Base-by-base conservation (phyloP, 2,888 invertebrate species). In the Dolomedes plantarius region DNA sequence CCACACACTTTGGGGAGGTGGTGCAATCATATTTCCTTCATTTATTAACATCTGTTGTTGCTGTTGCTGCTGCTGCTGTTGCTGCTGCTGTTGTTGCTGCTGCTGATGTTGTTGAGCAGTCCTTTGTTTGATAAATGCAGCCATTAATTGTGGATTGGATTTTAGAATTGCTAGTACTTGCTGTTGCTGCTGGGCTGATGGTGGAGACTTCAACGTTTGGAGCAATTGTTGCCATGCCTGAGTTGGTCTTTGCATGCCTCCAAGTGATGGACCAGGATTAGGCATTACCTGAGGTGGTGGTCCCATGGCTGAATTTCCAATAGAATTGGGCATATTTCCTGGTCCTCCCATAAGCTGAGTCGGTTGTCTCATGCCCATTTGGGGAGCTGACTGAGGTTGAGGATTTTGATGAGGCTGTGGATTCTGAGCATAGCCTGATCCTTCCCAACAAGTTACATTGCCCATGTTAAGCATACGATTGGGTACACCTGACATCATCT, bases 121-220 rank as follows among this genome's bases (percentile, higher is more conserved):
- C 88, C 89, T 94, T 94, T 92, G 95, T 90, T 97, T 97, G 89
- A 98, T 96, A 91, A 97, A 97, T 77, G 97, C 97, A 79, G 97
- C 97, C 97, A 98, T 98, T 68, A 98, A 93, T 90, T 96, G 96
- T 56, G 98, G 98, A 92, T 98, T 97, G 89, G 96, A 95, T 92
- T 97, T 97, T 88, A 98, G 94, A 90, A 98, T 97, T 90, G 95
- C 94, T 88, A 98, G 93, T 94, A 93, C 91, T 92, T 96, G 95
- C 90, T 95, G 95, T 90, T 98, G 98, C 91, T 98, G 98, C 91
- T 98, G 97, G 89, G 95, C 96, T 71, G 96, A 95, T 89, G 95
- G 95, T 75, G 98, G 97, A 89, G 96, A 96, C 90, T 96, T 94
- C 75, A 99, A 93, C 86, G 97, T 97, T 90, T 95, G 95, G 94